Percentiles rank a stretch among this genome's conserved stretches.
phyloP scores from a whole-genome alignment of 2,797 vertebrate species.

The Pseudomugil tenellus region DNA sequence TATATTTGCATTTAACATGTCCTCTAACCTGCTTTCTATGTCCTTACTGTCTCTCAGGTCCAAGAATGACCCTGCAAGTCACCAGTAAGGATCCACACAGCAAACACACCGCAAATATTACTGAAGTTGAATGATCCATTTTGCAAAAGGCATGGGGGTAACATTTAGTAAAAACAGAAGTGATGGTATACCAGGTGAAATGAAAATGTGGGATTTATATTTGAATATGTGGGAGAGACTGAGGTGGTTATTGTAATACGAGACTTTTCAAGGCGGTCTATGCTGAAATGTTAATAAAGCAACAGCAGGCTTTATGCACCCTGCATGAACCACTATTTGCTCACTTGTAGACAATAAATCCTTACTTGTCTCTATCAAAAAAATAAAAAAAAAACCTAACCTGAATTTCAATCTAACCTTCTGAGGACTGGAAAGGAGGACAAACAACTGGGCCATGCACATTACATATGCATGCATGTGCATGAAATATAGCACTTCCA shows the following conservation, averaged over 20 bases:
- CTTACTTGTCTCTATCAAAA: constrained; percentile 45
- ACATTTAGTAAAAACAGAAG: constrained; percentile 30
- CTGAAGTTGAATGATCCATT: constrained; percentile 4
- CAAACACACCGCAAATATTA: constrained; percentile 7
- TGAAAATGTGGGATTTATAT: constrained; percentile 9
- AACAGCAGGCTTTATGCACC: constrained; percentile 38
- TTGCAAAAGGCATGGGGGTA: constrained; percentile 19
- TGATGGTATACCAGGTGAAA: constrained; percentile 36
- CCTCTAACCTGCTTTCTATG: constrained; percentile 48
- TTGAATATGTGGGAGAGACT: constrained; percentile 11
- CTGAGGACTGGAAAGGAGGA: constrained; percentile 63
- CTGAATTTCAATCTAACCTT: constrained; percentile 72
- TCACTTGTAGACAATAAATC: constrained; percentile 57
- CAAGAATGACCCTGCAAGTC: constrained; percentile 19
- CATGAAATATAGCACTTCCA: neutral
- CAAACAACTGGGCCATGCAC: constrained; percentile 65
- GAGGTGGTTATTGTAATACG: constrained; percentile 33
- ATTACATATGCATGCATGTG: constrained; percentile 31
- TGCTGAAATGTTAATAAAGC: constrained; percentile 59
- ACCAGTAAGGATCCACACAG: constrained; percentile 17
- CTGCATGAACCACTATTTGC: constrained; percentile 42
- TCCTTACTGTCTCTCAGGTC: constrained; percentile 36
- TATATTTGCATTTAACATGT: constrained; percentile 71
- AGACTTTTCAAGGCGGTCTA: constrained; percentile 13
- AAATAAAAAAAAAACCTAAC: constrained; percentile 66